Conservation (phyloP, 2,113 vertebrate species). For the Athene cunicularia region DNA sequence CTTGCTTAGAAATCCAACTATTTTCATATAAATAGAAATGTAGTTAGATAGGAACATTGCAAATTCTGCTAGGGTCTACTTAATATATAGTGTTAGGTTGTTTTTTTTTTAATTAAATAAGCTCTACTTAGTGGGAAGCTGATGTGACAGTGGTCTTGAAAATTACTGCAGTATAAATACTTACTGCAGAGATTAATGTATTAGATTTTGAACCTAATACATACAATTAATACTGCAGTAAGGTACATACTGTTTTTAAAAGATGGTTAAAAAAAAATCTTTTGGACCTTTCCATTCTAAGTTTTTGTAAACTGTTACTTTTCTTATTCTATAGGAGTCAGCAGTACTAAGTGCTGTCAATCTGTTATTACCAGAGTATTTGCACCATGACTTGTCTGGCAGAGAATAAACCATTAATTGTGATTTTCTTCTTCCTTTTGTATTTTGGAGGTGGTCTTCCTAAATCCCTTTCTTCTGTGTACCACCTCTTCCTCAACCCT, state of each 20-base stretch:
- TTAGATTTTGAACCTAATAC: not conserved
- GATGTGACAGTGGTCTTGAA: not conserved
- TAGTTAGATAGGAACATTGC: not conserved
- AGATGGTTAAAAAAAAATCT: not conserved
- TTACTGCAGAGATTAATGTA: not conserved
- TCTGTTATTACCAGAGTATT: constrained; percentile 59
- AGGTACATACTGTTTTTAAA: not conserved
- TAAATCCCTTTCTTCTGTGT: constrained; percentile 66
- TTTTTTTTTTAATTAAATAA: not conserved
- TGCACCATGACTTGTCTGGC: not conserved
- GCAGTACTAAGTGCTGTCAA: not conserved
- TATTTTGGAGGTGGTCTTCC: constrained; percentile 71
- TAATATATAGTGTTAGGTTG: not conserved
- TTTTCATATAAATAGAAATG: not conserved
- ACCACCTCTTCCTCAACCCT: constrained; percentile 61
- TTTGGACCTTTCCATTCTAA: not conserved
- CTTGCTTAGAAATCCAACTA: not conserved
- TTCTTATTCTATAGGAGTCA: not conserved
- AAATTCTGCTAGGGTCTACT: not conserved
- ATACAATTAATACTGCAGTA: not conserved
- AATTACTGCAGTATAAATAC: not conserved
- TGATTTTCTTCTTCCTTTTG: constrained; percentile 54
- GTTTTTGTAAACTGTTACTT: not conserved
- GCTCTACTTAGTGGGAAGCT: not conserved
- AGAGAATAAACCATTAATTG: constrained; percentile 42